phyloP scores from a whole-genome alignment of 2,888 invertebrate species.

The Netelia fuscicornis region DNA sequence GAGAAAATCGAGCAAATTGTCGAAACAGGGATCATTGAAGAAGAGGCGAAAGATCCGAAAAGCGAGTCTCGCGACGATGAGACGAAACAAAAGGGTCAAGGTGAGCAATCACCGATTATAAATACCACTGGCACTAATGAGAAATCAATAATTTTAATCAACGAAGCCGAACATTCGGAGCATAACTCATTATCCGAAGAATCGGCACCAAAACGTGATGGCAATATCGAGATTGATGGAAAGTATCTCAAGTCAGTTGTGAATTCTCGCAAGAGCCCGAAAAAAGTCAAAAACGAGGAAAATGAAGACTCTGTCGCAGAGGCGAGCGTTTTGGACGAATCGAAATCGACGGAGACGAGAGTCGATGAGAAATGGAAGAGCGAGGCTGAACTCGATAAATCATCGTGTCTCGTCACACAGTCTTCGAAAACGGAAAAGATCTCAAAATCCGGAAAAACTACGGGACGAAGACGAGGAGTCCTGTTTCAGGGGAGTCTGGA shows the following conservation, averaged over 20 bases:
- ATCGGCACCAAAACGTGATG: slow-evolving; percentile 62
- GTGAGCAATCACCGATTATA: neutral
- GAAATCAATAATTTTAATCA: neutral
- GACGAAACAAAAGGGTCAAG: neutral
- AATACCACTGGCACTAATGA: slow-evolving; percentile 19
- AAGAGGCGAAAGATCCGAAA: slow-evolving; percentile 4
- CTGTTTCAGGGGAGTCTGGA: slow-evolving; percentile 77
- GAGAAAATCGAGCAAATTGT: slow-evolving; percentile 8
- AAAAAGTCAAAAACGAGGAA: slow-evolving; percentile 72
- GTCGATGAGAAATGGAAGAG: slow-evolving; percentile 24
- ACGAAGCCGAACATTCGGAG: slow-evolving; percentile 15
- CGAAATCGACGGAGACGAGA: slow-evolving; percentile 33
- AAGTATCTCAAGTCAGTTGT: slow-evolving; percentile 82
- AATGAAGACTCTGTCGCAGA: slow-evolving; percentile 52
- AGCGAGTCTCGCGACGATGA: neutral
- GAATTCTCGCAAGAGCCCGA: slow-evolving; percentile 80
- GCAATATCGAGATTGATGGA: slow-evolving; percentile 79
- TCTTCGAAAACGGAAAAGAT: neutral
- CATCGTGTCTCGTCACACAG: neutral
- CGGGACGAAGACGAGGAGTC: slow-evolving; percentile 62
- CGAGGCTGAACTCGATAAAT: slow-evolving; percentile 25
- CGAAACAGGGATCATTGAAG: neutral
- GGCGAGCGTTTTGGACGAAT: neutral
- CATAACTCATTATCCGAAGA: slow-evolving; percentile 38
- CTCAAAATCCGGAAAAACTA: slow-evolving; percentile 13